Evolutionary conservation across 2,888 invertebrate genomes (phyloP), one percentile per base, ranked within the genome.

Genomic region (Eurytoma californica): DNA sequence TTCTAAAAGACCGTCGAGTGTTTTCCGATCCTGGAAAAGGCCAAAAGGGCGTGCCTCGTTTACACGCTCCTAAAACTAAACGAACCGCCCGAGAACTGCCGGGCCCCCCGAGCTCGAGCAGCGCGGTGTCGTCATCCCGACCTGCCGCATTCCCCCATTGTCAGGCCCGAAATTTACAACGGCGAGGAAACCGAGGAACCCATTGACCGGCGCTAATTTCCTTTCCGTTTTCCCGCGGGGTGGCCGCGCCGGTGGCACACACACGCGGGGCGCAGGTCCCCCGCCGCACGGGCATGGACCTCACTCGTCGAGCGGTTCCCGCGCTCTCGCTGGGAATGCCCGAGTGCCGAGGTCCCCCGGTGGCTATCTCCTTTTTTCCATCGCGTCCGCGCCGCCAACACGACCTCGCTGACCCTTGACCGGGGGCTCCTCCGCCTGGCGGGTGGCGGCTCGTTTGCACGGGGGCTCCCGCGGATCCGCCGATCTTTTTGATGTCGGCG

Each of bases 401-500:
- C 16, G 4, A 16, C 3, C 7, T 39, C 7, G 24, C 61, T 61
- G 61, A 61, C 61, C 61, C 30, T 60, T 18, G 60, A 60, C 60
- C 9, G 28, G 55, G 55, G 39, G 3, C 20, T 9, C 16, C 66
- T 51, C 14, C 7, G 49, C 49, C 51, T 66, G 66, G 51, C 49
- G 66, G 51, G 49, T 66, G 66, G 66, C 51, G 16, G 55, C 55
- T 51, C 65, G 49, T 66, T 66, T 66, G 65, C 65, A 66, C 66
- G 51, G 2, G 24, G 24, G 28, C 51, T 51, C 66, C 66, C 66
- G 66, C 66, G 66, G 66, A 51, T 66, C 14, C 51, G 51, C 66
- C 51, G 51, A 66, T 66, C 66, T 66, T 66, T 66, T 66, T 51
- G 20, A 66, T 51, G 51, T 51, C 4, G 49, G n/a, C 66, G 51